Conservation (phyloP, 2,888 invertebrate species). For the Cosmopolites sordidus region DNA sequence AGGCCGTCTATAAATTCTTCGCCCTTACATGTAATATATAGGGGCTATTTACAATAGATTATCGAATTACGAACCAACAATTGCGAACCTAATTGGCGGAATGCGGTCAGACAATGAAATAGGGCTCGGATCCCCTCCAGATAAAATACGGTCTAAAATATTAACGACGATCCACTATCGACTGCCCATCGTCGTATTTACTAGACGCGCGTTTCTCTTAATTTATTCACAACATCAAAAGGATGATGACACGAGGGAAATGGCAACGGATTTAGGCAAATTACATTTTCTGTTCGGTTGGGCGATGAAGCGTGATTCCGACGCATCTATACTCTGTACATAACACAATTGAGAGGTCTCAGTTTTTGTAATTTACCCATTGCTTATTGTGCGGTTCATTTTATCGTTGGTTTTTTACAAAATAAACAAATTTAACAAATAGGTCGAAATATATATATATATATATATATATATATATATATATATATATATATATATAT, state of each 20-base stretch:
- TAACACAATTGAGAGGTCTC: too few species aligned
- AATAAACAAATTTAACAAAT: too few species aligned
- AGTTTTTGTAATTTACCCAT: too few species aligned
- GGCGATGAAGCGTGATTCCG: conserved; percentile 18
- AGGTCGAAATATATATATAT: too few species aligned
- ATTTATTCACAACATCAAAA: neutral
- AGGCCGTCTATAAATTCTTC: too few species aligned
- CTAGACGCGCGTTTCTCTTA: too few species aligned
- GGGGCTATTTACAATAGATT: neutral
- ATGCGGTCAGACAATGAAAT: neutral
- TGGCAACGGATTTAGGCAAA: too few species aligned
- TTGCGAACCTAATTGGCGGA: neutral
- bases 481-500: too few species aligned
- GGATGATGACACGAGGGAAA: conserved; percentile 14
- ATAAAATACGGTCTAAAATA: neutral
- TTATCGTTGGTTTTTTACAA: too few species aligned
- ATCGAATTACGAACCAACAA: neutral
- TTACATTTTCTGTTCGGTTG: conserved; percentile 7
- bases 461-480: too few species aligned
- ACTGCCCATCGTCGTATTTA: too few species aligned
- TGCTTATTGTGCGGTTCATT: too few species aligned
- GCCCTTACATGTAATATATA: neutral
- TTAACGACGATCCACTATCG: neutral
- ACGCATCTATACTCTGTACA: neutral
- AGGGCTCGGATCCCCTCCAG: neutral